phyloP scores from a whole-genome alignment of 2,113 vertebrate genomes.

The Cynocephalus volans region DNA sequence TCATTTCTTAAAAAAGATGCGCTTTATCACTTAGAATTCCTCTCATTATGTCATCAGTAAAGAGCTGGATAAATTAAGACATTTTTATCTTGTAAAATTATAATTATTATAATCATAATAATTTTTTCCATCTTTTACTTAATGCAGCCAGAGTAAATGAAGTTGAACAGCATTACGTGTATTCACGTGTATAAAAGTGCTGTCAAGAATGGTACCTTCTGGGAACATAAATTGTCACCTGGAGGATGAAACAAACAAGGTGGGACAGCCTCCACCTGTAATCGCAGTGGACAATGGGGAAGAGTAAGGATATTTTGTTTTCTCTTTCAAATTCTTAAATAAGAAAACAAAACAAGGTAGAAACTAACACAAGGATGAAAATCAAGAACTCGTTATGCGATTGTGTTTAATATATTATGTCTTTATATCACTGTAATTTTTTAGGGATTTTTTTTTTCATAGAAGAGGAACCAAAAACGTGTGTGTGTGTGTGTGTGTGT shows the following conservation, averaged over 20 bases:
- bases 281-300: not conserved
- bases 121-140: conserved; percentile 52
- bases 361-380: not conserved
- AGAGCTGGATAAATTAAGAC: conserved; percentile 15
- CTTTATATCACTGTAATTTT: conserved; percentile 28
- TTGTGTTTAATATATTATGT: not conserved
- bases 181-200: conserved; percentile 23
- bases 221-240: not conserved
- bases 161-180: conserved; percentile 49
- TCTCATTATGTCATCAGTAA: conserved; percentile 40
- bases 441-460: not conserved
- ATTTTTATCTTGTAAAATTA: conserved; percentile 41
- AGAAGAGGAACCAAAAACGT: not conserved
- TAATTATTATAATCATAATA: conserved; percentile 59
- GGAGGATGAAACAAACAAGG: not conserved
- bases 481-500: not conserved
- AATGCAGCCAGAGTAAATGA: conserved; percentile 8
- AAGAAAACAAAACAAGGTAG: not conserved
- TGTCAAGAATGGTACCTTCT: not conserved
- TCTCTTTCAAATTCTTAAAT: conserved; percentile 51
- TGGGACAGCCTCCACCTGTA: not conserved
- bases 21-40: not conserved
- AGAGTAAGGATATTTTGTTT: not conserved
- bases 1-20: conserved; percentile 31
- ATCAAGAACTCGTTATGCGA: not conserved